Evolutionary conservation across 2,113 vertebrate species (phyloP).

Genomic region (Addax nasomaculatus): DNA sequence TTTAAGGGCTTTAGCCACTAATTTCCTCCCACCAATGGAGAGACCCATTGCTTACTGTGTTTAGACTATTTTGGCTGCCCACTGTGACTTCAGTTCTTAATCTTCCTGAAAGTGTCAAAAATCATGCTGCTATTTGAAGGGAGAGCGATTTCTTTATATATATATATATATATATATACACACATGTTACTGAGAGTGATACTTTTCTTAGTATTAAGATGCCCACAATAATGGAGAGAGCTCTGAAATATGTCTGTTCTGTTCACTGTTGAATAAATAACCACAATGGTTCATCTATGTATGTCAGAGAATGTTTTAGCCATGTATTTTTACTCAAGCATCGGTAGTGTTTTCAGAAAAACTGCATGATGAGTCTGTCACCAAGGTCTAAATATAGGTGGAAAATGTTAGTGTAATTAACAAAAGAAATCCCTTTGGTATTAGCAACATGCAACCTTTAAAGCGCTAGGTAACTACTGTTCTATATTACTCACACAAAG

Average conservation of each 20-base stretch:
- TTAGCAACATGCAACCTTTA: slow-evolving; percentile 50
- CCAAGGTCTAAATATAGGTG: background rate
- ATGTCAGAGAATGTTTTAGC: slow-evolving; percentile 4
- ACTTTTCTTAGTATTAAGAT: slow-evolving; percentile 46
- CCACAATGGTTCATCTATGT: background rate
- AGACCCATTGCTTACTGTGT: slow-evolving; percentile 46
- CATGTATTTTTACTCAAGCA: background rate
- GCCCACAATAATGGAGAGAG: background rate
- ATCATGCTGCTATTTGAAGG: slow-evolving; percentile 54
- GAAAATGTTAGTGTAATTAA: slow-evolving; percentile 53
- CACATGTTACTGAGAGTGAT: slow-evolving; percentile 15
- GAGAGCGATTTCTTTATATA: slow-evolving; percentile 9
- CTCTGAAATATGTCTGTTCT: background rate
- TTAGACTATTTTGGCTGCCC: slow-evolving; percentile 32
- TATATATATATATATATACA: background rate
- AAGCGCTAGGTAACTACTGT: background rate
- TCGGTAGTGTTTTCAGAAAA: background rate
- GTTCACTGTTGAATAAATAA: background rate
- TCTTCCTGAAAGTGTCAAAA: slow-evolving; percentile 60
- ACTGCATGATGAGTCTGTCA: background rate
- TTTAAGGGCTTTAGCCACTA: slow-evolving; percentile 28
- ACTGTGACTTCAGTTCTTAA: slow-evolving; percentile 67
- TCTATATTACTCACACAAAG: background rate
- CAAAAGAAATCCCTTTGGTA: slow-evolving; percentile 53
- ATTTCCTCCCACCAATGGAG: slow-evolving; percentile 58